These are phyloP conservation scores for Aptenodytes patagonicus DNA, from an alignment of 2,113 vertebrate species.

Conservation along the genomic window DNA sequence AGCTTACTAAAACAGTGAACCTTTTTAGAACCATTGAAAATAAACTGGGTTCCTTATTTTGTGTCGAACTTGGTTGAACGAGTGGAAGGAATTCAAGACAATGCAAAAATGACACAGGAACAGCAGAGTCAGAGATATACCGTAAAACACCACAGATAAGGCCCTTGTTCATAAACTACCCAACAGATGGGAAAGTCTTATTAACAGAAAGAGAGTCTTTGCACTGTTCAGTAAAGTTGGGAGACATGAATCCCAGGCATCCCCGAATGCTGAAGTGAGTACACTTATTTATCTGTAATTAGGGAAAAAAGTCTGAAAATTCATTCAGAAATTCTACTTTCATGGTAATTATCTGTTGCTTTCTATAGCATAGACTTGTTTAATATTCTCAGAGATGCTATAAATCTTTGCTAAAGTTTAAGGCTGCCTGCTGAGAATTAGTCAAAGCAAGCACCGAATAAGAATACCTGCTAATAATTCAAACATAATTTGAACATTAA, in stretches of 20 bases:
- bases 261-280: neutral
- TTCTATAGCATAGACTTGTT: neutral
- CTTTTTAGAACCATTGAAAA: neutral
- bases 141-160: neutral
- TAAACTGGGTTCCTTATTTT: neutral
- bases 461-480: neutral
- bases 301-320: neutral
- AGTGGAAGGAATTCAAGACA: neutral
- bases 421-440: conserved; percentile 7
- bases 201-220: neutral
- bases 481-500: conserved; percentile 22
- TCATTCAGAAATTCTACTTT: neutral
- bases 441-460: neutral
- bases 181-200: neutral
- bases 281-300: neutral
- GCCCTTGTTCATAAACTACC: neutral
- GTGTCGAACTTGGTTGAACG: neutral
- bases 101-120: neutral
- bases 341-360: neutral
- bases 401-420: neutral
- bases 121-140: neutral
- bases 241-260: neutral
- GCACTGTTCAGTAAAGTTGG: neutral
- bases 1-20: neutral
- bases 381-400: neutral